Evolutionary conservation across 1,140 invertebrate species (phyloP).

Genomic region (Brachionus manjavacas): DNA sequence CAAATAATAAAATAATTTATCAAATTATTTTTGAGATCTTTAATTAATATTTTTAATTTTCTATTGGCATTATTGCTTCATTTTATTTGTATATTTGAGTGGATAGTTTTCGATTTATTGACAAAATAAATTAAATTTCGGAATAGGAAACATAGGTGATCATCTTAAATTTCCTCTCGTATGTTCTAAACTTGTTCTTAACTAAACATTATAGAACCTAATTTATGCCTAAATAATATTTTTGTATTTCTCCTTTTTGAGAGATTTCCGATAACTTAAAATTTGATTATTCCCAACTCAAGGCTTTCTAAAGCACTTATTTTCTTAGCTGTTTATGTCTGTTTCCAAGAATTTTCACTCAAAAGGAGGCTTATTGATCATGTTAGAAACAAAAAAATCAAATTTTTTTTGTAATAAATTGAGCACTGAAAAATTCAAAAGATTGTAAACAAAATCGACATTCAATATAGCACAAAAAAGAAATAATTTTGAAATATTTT

Average conservation of each 20-base stretch:
- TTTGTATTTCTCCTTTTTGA: background rate
- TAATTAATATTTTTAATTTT: too few species aligned
- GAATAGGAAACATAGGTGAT: background rate
- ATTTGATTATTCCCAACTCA: background rate
- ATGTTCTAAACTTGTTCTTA: background rate
- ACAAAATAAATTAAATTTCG: background rate
- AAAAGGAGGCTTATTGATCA: background rate
- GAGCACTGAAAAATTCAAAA: background rate
- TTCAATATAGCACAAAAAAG: background rate
- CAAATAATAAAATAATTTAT: too few species aligned
- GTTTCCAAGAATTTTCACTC: background rate
- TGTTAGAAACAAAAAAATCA: background rate
- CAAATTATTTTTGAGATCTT: too few species aligned
- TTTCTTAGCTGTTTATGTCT: background rate
- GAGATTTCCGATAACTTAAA: background rate
- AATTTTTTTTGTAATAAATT: background rate
- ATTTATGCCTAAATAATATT: background rate
- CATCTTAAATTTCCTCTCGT: background rate
- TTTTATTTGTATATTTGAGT: background rate
- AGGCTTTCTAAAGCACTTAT: background rate
- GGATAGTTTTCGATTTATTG: background rate
- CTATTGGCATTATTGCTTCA: background rate
- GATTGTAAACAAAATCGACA: background rate
- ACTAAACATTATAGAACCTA: background rate
- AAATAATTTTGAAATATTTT: background rate